Percentiles rank a stretch among this genome's conserved stretches.
Evolutionary conservation across 2,113 vertebrate species (phyloP).

Genomic region (Macrotus californicus): DNA sequence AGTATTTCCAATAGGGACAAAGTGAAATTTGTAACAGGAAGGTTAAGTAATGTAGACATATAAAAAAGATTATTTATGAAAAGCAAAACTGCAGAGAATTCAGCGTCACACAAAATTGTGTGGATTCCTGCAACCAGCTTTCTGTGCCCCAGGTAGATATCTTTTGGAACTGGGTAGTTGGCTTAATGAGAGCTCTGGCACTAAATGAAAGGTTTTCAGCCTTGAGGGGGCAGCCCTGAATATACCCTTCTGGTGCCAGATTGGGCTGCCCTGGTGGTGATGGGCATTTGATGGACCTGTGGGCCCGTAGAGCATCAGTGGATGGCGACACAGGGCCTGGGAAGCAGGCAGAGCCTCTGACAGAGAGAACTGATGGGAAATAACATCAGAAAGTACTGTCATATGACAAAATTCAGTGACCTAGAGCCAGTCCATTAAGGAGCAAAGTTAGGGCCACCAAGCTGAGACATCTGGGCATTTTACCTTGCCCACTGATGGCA

Average conservation of each 20-base stretch:
- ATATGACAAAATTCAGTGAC: conserved; percentile 17
- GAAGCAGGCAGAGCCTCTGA: conserved; percentile 48
- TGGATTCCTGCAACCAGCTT: neutral
- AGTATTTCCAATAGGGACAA: conserved; percentile 34
- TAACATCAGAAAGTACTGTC: neutral
- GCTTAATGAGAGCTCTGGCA: conserved; percentile 52
- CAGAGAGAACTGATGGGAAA: conserved; percentile 37
- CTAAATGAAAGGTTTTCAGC: conserved; percentile 73
- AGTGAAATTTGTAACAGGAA: neutral
- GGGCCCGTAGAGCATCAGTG: conserved; percentile 53
- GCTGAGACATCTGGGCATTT: conserved; percentile 66
- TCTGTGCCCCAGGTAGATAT: conserved; percentile 46
- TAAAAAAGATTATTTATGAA: neutral
- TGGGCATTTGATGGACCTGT: conserved; percentile 73
- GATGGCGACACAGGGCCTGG: conserved; percentile 40
- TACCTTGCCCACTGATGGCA: conserved; percentile 37
- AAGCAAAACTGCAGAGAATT: neutral
- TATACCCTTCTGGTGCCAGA: conserved; percentile 72
- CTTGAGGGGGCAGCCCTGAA: conserved; percentile 68
- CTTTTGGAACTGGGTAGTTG: conserved; percentile 66
- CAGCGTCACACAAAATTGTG: neutral
- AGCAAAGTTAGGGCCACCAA: conserved; percentile 39
- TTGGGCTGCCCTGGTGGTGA: conserved; percentile 64
- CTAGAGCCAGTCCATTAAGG: conserved; percentile 57
- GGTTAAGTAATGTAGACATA: neutral